Conservation (phyloP, 2,888 invertebrate species). For the Heliconius erato region DNA sequence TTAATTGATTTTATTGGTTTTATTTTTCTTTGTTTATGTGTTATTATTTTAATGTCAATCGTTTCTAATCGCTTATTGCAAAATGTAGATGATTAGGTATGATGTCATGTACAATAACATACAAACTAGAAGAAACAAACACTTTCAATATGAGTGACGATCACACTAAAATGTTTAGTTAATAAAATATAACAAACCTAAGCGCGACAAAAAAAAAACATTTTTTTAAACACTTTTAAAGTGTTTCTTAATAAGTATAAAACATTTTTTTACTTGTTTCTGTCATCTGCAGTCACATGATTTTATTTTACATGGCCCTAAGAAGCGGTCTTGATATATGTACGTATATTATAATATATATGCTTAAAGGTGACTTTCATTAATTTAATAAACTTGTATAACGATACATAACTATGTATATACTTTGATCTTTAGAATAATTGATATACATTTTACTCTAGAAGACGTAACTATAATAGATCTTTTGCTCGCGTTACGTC, state of each 20-base stretch:
- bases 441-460: no score
- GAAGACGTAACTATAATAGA: no score
- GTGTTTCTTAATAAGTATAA: no score
- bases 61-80: neutral
- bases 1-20: neutral
- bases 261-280: neutral
- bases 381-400: no score
- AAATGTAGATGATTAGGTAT: neutral
- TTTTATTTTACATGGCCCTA: neutral
- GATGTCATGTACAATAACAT: neutral
- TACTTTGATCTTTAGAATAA: no score
- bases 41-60: neutral
- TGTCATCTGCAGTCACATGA: neutral
- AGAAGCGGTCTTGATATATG: no score
- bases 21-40: neutral
- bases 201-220: neutral
- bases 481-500: no score
- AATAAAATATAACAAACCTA: neutral
- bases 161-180: neutral
- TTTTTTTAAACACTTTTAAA: no score
- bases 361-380: no score
- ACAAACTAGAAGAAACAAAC: neutral
- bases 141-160: neutral
- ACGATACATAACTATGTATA: no score
- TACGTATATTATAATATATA: no score